phyloP scores from a whole-genome alignment of 2,888 invertebrate species.

The Neria commutata region DNA sequence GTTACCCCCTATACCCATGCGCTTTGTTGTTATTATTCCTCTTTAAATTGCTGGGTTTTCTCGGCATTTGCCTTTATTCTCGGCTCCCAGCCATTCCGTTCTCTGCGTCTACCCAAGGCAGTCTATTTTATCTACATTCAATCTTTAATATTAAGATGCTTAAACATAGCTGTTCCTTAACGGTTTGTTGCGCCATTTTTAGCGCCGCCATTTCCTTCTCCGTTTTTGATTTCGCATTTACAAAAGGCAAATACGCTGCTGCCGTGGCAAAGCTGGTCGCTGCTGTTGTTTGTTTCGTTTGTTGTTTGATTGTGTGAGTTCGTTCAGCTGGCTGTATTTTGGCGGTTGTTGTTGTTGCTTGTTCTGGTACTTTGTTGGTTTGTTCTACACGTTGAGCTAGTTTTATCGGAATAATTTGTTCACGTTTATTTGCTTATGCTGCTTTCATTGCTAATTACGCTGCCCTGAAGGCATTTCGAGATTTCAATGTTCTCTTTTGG shows the following conservation, averaged over 20 bases:
- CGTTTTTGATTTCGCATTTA: not conserved
- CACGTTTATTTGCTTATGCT: not conserved
- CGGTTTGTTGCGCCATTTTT: not conserved
- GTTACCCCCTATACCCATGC: no score
- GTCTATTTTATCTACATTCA: constrained; percentile 28
- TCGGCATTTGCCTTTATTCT: no score
- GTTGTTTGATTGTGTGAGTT: not conserved
- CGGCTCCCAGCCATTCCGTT: no score
- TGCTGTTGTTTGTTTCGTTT: no score
- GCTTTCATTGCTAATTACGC: no score
- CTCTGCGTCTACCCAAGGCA: no score
- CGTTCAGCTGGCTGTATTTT: not conserved
- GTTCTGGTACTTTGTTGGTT: not conserved
- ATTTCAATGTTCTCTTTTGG: no score
- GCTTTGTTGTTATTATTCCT: no score
- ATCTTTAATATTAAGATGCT: constrained; percentile 24
- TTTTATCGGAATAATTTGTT: not conserved
- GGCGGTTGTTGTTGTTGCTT: constrained; percentile 14
- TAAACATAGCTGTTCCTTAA: constrained; percentile 21
- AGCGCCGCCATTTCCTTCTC: not conserved
- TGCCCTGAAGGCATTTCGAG: no score
- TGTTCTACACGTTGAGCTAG: not conserved
- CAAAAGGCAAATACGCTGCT: not conserved
- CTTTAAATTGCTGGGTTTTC: no score
- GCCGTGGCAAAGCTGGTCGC: not conserved